phyloP scores from a whole-genome alignment of 2,888 invertebrate species.

The Graphium colonna region DNA sequence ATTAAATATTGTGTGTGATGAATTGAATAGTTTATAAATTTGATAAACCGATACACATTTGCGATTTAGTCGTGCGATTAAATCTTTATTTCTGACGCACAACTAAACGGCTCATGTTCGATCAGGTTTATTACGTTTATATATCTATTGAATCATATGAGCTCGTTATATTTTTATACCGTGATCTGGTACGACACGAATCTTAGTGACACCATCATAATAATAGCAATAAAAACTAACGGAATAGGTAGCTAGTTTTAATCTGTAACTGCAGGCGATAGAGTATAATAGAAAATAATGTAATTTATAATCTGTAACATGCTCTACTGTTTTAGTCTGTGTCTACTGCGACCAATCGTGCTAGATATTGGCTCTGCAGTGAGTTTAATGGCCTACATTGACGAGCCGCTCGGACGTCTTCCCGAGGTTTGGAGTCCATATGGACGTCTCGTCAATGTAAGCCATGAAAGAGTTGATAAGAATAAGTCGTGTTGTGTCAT shows the following conservation, averaged over 20 bases:
- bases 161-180: not conserved
- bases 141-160: not conserved
- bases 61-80: not conserved
- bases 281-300: not conserved
- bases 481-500: not conserved
- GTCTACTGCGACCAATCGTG: not conserved
- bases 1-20: not conserved
- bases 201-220: not conserved
- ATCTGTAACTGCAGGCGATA: not conserved
- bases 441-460: too few species aligned
- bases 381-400: too few species aligned
- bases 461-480: not conserved
- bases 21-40: not conserved
- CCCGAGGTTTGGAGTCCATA: too few species aligned
- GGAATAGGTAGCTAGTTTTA: not conserved
- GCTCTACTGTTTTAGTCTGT: too few species aligned
- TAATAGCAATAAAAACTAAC: not conserved
- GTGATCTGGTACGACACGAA: not conserved
- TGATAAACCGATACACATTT: not conserved
- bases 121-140: not conserved
- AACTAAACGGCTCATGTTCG: not conserved
- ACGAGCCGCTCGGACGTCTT: too few species aligned
- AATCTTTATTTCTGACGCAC: constrained; percentile 1
- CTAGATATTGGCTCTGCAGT: not conserved
- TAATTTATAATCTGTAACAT: not conserved